A percentile compares a stretch with the other conserved stretches of the same genome.
Evolutionary conservation across 92 coral and sea anemone species (phyloP).

Genomic region (Epizoanthus illoricatus): DNA sequence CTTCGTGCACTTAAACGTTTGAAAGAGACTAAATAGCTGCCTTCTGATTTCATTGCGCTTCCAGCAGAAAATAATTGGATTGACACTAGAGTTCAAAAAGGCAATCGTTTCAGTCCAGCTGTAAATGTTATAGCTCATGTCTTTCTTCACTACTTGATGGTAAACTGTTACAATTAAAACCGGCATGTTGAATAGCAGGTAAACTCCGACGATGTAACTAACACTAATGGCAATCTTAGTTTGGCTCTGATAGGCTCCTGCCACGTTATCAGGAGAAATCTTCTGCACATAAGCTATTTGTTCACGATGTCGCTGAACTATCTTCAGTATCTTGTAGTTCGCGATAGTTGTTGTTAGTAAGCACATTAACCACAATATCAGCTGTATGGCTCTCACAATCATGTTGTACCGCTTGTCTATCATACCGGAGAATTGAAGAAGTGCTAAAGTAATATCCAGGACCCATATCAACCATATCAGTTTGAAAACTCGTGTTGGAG

Average conservation of each 20-base stretch:
- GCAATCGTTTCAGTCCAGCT: conserved; percentile 78
- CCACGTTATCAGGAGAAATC: not conserved
- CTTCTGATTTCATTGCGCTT: conserved; percentile 42
- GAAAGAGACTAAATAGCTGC: not conserved
- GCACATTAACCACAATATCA: conserved; percentile 25
- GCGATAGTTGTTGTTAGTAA: conserved; percentile 7
- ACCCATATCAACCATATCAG: conserved; percentile 23
- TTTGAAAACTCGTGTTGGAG: conserved; percentile 24
- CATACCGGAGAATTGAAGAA: conserved; percentile 28
- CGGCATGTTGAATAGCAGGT: conserved; percentile 60
- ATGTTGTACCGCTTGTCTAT: not conserved
- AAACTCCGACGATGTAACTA: conserved; percentile 62
- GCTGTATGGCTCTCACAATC: conserved; percentile 8
- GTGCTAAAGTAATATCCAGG: not conserved
- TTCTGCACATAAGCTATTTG: conserved; percentile 10
- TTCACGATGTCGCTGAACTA: conserved; percentile 29
- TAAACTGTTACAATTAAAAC: conserved; percentile 51
- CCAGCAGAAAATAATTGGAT: conserved; percentile 73
- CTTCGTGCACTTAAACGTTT: not conserved
- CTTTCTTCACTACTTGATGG: conserved; percentile 43
- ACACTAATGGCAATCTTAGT: conserved; percentile 61
- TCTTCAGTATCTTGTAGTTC: conserved; percentile 9
- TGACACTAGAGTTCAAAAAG: conserved; percentile 64
- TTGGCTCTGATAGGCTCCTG: conserved; percentile 28
- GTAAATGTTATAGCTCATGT: conserved; percentile 50